Base-by-base conservation (phyloP, 2,797 vertebrate species). In the Psittacula echo region DNA sequence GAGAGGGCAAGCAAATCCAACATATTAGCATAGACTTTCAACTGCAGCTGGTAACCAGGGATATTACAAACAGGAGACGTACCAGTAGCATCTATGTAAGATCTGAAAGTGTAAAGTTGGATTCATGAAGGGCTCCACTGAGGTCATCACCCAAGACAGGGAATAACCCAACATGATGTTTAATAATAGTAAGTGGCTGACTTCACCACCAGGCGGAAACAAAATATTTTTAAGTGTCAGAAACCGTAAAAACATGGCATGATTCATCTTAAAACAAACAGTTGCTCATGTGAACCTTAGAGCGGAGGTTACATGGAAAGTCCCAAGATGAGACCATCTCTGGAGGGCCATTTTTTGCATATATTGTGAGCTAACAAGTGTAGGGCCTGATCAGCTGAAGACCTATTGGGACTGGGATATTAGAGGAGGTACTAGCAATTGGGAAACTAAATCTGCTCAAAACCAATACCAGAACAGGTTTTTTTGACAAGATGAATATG, bases 131-230 rank as follows among this genome's bases (percentile, higher is more conserved):
- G 54, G 44, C 44, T 78, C 45, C n/a, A 5, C 54, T 90, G 88
- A 89, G 72, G 19, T 91, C 37, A 79, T 85, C 68, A 41, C 77
- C 76, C 91, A 50, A 83, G 87, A 85, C 5, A 13, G 24, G 48
- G 77, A 94, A 87, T 81, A 94, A 89, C 17, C 4, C 75, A 53
- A 34, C 51, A 11, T 0, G 1, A 45, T 7, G 15, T 74, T 89
- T 94, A 96, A 50, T 92, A 94, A 96, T 72, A 95, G 91, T 78
- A 67, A 91, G 89, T 87, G 80, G 85, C 86, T 95, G 96, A 94
- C 48, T 86, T 74, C 22, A 58, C 65, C 0, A 1, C 90, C 67
- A 26, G 56, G 85, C 44, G 14, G 86, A 50, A 91, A 78, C 75
- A 90, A 88, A 94, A 84, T 87, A 96, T 96, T 94, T 96, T 68